phyloP scores from a whole-genome alignment of 2,113 vertebrate genomes.

The Datnioides undecimradiatus region DNA sequence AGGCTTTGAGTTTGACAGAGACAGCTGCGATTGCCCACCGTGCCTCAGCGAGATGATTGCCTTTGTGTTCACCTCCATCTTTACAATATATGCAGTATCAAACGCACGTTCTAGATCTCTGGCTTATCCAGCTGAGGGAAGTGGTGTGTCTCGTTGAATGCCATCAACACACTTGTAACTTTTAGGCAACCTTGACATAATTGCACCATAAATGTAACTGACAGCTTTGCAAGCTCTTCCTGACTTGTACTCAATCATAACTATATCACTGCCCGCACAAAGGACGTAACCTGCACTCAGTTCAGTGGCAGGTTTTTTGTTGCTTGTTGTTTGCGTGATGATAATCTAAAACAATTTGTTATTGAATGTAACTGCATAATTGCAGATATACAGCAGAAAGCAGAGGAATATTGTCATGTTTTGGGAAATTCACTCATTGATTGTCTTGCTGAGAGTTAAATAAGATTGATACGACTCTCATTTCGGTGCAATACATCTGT shows the following conservation, averaged over 20 bases:
- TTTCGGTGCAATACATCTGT: not conserved
- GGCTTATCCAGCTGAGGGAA: constrained; percentile 32
- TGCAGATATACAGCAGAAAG: not conserved
- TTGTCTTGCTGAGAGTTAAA: not conserved
- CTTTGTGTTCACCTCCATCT: constrained; percentile 27
- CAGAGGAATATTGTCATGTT: not conserved
- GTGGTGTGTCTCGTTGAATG: constrained; percentile 38
- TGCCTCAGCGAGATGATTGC: constrained; percentile 34
- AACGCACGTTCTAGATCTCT: not conserved
- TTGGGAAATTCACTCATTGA: not conserved
- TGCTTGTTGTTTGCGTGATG: constrained; percentile 1
- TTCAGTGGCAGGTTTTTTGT: constrained; percentile 39
- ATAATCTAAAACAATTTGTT: constrained; percentile 17
- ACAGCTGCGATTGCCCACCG: constrained; percentile 26
- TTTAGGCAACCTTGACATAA: constrained; percentile 78
- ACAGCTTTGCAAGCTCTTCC: constrained; percentile 66
- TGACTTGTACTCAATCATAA: constrained; percentile 71
- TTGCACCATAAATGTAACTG: constrained; percentile 74
- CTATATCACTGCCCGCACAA: constrained; percentile 57
- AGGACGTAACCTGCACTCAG: constrained; percentile 55
- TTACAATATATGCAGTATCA: constrained; percentile 4
- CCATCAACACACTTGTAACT: constrained; percentile 68
- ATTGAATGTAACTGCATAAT: not conserved
- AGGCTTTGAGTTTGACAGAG: constrained; percentile 50
- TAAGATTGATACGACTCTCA: not conserved